These are phyloP conservation scores for Cantharis rustica DNA, from an alignment of 2,888 invertebrate species.

Conservation along the genomic window DNA sequence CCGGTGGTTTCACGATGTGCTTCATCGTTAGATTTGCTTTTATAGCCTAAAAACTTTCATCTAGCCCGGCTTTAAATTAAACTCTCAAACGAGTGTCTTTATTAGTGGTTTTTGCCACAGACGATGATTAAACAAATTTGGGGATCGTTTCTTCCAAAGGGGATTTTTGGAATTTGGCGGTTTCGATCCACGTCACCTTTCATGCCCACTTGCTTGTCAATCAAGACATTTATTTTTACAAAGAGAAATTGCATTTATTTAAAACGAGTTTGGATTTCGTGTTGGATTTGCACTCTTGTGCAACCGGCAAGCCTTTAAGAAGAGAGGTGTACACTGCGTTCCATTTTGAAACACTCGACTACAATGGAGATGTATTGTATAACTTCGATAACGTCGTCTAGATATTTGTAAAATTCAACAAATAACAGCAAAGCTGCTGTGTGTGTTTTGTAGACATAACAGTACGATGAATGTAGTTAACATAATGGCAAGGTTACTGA, in stretches of 20 bases:
- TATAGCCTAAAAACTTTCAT: constrained; percentile 30
- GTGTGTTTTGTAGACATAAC: constrained; percentile 20
- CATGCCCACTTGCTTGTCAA: not conserved
- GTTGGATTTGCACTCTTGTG: not conserved
- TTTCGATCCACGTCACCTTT: not conserved
- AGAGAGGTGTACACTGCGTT: not conserved
- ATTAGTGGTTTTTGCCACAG: not conserved
- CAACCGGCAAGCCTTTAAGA: not conserved
- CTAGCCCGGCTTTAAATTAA: constrained; percentile 28
- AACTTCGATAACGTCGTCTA: not conserved
- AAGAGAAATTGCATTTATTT: not conserved
- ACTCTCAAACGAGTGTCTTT: constrained; percentile 9
- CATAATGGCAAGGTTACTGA: constrained; percentile 19
- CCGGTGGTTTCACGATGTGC: constrained; percentile 37
- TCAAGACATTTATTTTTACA: not conserved
- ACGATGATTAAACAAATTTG: not conserved
- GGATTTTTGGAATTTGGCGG: not conserved
- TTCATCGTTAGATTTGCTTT: constrained; percentile 32
- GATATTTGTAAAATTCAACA: not conserved
- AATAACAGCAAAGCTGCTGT: not conserved
- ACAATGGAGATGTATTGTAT: not conserved
- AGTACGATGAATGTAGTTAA: constrained; percentile 13
- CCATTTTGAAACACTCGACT: not conserved
- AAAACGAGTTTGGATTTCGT: not conserved
- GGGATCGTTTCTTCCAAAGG: not conserved